These are phyloP conservation scores for Bufo gargarizans DNA, from an alignment of 2,113 vertebrate species.

Conservation along the genomic window DNA sequence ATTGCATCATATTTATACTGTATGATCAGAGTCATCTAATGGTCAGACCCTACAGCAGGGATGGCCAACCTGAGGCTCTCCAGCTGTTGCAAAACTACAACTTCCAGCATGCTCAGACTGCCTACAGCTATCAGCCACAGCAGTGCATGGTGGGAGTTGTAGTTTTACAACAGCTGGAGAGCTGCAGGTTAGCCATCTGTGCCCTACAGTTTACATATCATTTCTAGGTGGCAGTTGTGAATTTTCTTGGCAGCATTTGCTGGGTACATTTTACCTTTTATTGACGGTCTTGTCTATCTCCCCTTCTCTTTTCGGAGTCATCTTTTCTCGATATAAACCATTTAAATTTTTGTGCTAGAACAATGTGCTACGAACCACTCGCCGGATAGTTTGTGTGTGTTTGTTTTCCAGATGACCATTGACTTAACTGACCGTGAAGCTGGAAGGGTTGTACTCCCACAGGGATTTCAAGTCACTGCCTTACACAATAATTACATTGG, in stretches of 20 bases:
- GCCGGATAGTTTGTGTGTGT: neutral
- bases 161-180: too few relatives aligned
- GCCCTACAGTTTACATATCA: neutral
- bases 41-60: too few relatives aligned
- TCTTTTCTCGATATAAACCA: neutral
- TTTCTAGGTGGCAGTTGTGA: neutral
- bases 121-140: too few relatives aligned
- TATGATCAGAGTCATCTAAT: too few relatives aligned
- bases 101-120: too few relatives aligned
- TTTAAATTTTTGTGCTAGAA: neutral
- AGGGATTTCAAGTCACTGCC: neutral
- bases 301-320: neutral
- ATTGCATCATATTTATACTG: too few relatives aligned
- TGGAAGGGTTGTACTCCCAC: conserved; percentile 2
- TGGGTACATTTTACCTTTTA: neutral
- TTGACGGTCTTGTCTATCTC: neutral
- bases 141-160: too few relatives aligned
- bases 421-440: conserved; percentile 14
- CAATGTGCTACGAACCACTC: neutral
- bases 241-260: neutral
- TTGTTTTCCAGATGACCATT: conserved; percentile 10
- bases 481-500: neutral
- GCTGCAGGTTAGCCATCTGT: too few relatives aligned
- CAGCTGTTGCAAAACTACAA: too few relatives aligned
- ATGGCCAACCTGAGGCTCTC: too few relatives aligned